Evolutionary conservation across 2,888 invertebrate genomes (phyloP), one percentile per base, ranked within the genome.

Genomic region (Tiliacea citrago): DNA sequence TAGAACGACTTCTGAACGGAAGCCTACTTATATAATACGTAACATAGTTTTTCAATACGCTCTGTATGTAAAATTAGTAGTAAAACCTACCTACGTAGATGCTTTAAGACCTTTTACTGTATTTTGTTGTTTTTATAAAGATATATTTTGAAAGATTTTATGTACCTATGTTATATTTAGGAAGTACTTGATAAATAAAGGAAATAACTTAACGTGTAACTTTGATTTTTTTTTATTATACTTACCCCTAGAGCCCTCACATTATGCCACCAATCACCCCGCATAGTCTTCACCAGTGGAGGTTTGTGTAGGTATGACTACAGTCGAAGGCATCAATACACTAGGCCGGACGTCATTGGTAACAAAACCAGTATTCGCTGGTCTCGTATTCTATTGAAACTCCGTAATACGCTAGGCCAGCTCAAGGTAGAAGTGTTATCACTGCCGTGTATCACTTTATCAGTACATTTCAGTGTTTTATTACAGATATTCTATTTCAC

Each of bases 101-200:
- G n/a, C 53, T 73, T 79, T 66, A 57, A 49, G 62, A 51, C 45
- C 8, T 55, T 72, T 65, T 45, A 49, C 18, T 68, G 60, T 70
- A 73, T 78, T 70, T 77, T 74, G 73, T 85, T 85, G 69, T 74
- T 77, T 71, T 53, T 66, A 66, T 66, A 72, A 68, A 68, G 12
- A 69, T 73, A 69, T 53, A 68, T 83, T 85, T 81, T 77, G 51
- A 51, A 73, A 83, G 67, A 76, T 68, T 83, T 85, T 79, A 77
- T 83, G 79, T 77, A n/a, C n/a, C n/a, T n/a, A 81, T 81, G 85
- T 83, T 83, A 75, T 62, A 62, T 49, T 65, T 80, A 83, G 53
- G 53, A 75, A 71, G 42, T 81, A 72, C 45, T 74, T 65, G 53
- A 55, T 57, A 18, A 82, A 79, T 83, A 80, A 83, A 85, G 35